A percentile compares a stretch with the other conserved stretches of the same genome.
Evolutionary conservation across 2,113 vertebrate species (phyloP).

Genomic region (Caretta caretta): DNA sequence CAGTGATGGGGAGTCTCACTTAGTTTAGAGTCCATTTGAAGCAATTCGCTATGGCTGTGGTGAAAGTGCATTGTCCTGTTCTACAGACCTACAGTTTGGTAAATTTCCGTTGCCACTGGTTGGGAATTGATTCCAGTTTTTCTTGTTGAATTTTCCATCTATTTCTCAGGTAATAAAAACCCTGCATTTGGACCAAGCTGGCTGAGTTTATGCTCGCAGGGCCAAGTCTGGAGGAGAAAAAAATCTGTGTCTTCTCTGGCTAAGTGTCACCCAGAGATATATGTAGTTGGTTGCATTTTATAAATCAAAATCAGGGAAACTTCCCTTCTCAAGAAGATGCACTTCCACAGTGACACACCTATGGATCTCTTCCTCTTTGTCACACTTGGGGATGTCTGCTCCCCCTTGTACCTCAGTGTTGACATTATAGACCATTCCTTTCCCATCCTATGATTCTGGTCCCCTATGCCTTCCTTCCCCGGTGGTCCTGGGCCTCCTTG

Average conservation of each 20-base stretch:
- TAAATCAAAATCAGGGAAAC: neutral
- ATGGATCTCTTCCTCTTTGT: neutral
- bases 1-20: neutral
- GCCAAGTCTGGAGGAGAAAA: neutral
- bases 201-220: neutral
- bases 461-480: neutral
- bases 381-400: neutral
- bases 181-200: neutral
- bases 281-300: neutral
- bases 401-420: neutral
- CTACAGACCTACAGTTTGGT: neutral
- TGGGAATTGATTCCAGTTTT: neutral
- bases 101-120: neutral
- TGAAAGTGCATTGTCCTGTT: neutral
- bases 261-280: neutral
- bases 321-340: neutral
- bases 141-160: neutral
- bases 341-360: neutral
- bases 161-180: conserved; percentile 15
- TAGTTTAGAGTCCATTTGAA: neutral
- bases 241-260: neutral
- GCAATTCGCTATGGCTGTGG: neutral
- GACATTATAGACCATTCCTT: neutral
- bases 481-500: neutral
- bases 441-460: neutral